phyloP scores from a whole-genome alignment of 2,888 invertebrate species.

The Stenodema calcarata region DNA sequence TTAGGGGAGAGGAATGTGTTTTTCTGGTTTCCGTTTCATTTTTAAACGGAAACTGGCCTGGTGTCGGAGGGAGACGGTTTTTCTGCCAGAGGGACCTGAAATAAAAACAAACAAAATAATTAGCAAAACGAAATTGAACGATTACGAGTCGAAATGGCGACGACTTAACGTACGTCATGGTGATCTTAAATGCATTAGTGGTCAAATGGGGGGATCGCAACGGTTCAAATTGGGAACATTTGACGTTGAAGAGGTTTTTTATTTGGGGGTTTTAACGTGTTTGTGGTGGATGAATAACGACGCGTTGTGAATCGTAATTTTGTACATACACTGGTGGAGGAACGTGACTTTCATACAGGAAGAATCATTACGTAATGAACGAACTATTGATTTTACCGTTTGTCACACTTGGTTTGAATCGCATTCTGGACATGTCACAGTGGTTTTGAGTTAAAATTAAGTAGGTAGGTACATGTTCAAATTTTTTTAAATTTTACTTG shows the following conservation, averaged over 20 bases:
- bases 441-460: no score
- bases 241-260: not conserved
- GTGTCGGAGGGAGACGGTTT: slow-evolving; percentile 67
- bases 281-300: not conserved
- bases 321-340: not conserved
- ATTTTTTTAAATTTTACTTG: no score
- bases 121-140: not conserved
- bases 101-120: slow-evolving; percentile 61
- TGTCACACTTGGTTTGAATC: not conserved
- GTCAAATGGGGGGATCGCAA: no score
- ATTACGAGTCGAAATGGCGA: not conserved
- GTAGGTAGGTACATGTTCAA: no score
- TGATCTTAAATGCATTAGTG: no score
- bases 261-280: no score
- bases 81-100: slow-evolving; percentile 70
- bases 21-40: not conserved
- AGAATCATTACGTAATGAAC: not conserved
- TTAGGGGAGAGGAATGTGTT: slow-evolving; percentile 21
- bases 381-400: not conserved
- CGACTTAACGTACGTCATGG: no score
- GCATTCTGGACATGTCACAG: no score
- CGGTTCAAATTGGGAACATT: no score
- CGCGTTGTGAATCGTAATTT: not conserved
- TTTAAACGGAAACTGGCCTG: slow-evolving; percentile 62
- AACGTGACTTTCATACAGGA: not conserved